Evolutionary conservation across 30 jellyfish, hydroid and myxozoan species (phyloP).

Genomic region (Nemopilema nomurai): DNA sequence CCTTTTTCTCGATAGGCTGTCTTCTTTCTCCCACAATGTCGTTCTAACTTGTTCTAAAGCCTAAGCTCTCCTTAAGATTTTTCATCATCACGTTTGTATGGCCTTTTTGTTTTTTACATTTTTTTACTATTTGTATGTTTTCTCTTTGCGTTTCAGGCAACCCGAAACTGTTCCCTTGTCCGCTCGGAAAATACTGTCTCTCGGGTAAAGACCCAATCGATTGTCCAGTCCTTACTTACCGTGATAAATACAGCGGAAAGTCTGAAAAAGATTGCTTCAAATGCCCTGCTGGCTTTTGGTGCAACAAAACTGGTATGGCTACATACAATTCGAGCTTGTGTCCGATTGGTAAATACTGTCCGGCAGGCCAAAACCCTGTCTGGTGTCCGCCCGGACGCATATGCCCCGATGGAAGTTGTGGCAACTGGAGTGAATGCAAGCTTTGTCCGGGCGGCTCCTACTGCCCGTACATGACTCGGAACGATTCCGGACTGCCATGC

Average conservation of each 20-base stretch:
- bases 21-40: neutral
- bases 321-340: conserved; percentile 71
- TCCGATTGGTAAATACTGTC: conserved; percentile 91
- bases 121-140: neutral
- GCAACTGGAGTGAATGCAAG: conserved; percentile 70
- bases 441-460: conserved; percentile 85
- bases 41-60: neutral
- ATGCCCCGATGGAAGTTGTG: conserved; percentile 81
- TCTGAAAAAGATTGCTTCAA: conserved; percentile 79
- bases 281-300: conserved; percentile 96
- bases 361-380: conserved; percentile 86
- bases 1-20: neutral
- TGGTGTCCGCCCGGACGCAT: conserved; percentile 99
- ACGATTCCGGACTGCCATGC: conserved; percentile 94
- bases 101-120: neutral
- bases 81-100: neutral
- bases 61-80: neutral
- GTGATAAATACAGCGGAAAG: conserved; percentile 74
- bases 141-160: conserved; percentile 73
- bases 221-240: conserved; percentile 89
- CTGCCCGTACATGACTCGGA: conserved; percentile 90
- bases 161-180: conserved; percentile 84
- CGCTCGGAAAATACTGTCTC: conserved; percentile 88
- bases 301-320: conserved; percentile 85
- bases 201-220: conserved; percentile 71